Conservation (phyloP, 1,140 invertebrate genomes). For the Halictus rubicundus region DNA sequence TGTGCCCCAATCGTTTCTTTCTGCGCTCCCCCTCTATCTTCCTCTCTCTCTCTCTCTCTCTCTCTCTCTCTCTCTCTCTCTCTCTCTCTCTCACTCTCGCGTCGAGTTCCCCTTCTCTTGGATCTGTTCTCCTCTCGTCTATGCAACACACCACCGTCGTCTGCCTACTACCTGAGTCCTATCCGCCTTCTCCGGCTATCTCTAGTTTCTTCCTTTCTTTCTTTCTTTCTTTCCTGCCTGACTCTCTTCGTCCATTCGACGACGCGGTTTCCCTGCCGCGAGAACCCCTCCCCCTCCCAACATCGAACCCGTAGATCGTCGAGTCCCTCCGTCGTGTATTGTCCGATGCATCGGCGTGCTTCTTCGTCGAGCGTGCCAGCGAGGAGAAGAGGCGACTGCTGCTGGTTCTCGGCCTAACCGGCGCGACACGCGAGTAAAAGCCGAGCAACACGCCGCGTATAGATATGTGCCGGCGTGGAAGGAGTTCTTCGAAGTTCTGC, state of each 20-base stretch:
- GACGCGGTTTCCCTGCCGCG: background rate
- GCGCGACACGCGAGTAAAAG: background rate
- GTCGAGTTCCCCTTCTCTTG: background rate
- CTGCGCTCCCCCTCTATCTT: background rate
- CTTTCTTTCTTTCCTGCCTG: background rate
- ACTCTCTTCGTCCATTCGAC: background rate
- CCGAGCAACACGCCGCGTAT: background rate
- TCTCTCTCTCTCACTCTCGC: too few relatives aligned
- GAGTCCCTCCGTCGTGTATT: background rate
- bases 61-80: background rate
- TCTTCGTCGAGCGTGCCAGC: background rate
- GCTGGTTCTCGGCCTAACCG: background rate
- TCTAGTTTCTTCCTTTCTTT: background rate
- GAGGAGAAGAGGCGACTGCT: background rate
- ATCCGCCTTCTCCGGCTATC: background rate
- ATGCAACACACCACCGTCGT: background rate
- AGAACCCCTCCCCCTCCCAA: background rate
- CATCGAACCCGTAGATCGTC: background rate
- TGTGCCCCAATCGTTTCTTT: conserved; percentile 28
- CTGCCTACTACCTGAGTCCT: conserved; percentile 46
- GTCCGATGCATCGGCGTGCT: background rate
- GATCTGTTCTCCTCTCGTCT: background rate
- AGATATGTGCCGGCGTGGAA: background rate
- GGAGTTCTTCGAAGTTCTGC: background rate
- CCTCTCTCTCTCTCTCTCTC: background rate